Base-by-base conservation (phyloP, 35 echinoderm and acorn worm species). In the Heliocidaris tuberculata region DNA sequence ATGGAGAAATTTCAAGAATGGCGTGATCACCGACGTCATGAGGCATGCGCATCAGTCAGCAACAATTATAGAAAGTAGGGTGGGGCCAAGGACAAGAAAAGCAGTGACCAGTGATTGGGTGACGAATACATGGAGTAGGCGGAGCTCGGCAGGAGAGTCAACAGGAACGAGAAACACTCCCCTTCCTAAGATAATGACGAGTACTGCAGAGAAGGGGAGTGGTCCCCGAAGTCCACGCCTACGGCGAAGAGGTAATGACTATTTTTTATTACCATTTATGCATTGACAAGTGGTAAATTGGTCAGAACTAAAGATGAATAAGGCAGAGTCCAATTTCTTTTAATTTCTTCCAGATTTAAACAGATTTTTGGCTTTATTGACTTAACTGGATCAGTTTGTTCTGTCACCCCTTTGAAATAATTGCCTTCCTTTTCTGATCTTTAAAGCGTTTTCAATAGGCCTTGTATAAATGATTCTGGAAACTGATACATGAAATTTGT, bases 1-100 rank as follows among this genome's bases (percentile, higher is more conserved):
- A 9, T 99, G 98, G 98, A 97, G 92, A 32, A 97, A 97, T 86
- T 99, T 99, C 93, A 99, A 99, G 95, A 96, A 95, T 85, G 96
- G 92, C 15, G 89, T 96, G 31, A 94, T 99, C 4, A 17, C 78
- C 16, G 94, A 95, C 61, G 95, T 96, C 9, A 85, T 96, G 96
- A 71, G 94, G 17, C 85, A 98, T 47, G 71, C 96, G 27, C 94
- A 96, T 4, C 78, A 61, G 54, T 71, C 96, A 78, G 60, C 86
- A 19, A 47, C 95, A 4, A 93, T 94, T 27, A 92, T 89, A 47
- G 96, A 94, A 48, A 94, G 86, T 16, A 96, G 71, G 86, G 90
- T 86, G 31, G 50, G 91, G 13, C 86, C 95, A 31, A 88, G 52
- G 12, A 24, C 92, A 1, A 24, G 48, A 21, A 35, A 94, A 47